phyloP scores from a whole-genome alignment of 2,113 vertebrate genomes.

The Hyla sarda region DNA sequence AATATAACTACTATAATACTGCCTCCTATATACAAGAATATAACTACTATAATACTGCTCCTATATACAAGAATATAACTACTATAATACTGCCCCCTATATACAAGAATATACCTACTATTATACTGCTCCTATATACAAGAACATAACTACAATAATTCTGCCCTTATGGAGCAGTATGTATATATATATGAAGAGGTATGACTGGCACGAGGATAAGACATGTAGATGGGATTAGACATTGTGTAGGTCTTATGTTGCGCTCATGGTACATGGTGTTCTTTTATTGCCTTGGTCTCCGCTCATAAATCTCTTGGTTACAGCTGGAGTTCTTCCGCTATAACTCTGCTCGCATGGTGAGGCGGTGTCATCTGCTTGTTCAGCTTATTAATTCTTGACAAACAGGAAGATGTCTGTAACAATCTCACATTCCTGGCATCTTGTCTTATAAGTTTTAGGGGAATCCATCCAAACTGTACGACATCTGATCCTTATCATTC shows the following conservation, averaged over 20 bases:
- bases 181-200: neutral
- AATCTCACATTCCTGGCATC: slow-evolving; percentile 24
- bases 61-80: slow-evolving; percentile 13
- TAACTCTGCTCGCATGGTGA: neutral
- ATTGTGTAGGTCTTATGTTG: neutral
- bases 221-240: too few relatives aligned
- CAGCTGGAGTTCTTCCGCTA: neutral
- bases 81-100: neutral
- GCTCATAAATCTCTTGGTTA: neutral
- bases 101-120: neutral
- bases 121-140: too few relatives aligned
- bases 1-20: too few relatives aligned
- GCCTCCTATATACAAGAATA: too few relatives aligned
- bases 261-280: neutral
- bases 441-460: neutral
- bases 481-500: slow-evolving; percentile 31
- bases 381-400: slow-evolving; percentile 14
- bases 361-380: neutral
- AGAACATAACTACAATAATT: too few relatives aligned
- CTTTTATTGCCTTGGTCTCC: neutral
- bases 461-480: neutral
- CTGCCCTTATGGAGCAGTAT: neutral
- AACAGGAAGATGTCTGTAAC: slow-evolving; percentile 22
- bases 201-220: too few relatives aligned
- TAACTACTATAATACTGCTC: neutral